phyloP scores from a whole-genome alignment of 2,797 vertebrate species.

The Echiichthys vipera region DNA sequence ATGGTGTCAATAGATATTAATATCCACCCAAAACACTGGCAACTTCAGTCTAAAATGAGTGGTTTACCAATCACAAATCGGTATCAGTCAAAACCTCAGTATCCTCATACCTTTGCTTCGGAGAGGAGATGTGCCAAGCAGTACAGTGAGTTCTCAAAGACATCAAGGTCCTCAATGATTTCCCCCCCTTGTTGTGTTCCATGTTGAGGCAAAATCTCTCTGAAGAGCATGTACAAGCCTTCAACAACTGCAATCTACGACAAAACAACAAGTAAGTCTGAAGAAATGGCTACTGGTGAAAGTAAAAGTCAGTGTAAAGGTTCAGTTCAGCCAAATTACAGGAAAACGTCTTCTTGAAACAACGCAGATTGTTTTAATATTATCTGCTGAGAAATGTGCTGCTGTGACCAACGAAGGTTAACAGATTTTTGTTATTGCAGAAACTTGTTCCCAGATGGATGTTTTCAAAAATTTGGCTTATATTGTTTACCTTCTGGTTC shows the following conservation, averaged over 20 bases:
- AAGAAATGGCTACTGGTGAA: background rate
- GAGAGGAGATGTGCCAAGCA: constrained; percentile 75
- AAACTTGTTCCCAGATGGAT: background rate
- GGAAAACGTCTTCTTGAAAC: background rate
- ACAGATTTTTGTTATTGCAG: background rate
- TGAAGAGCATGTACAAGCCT: constrained; percentile 75
- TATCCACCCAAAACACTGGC: background rate
- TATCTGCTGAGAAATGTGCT: background rate
- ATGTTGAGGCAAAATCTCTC: constrained; percentile 68
- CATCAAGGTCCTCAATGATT: constrained; percentile 62
- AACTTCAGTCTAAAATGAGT: background rate
- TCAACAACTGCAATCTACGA: constrained; percentile 75
- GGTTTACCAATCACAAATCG: background rate
- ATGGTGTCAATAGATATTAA: background rate
- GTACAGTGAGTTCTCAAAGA: constrained; percentile 72
- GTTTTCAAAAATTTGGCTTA: background rate
- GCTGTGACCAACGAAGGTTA: background rate
- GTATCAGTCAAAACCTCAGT: accelerated
- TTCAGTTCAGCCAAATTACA: background rate
- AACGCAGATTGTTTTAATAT: background rate
- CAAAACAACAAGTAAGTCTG: background rate
- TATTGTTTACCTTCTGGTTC: constrained; percentile 67
- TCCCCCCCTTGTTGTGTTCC: constrained; percentile 31
- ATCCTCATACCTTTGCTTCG: constrained; percentile 40
- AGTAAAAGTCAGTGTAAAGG: background rate